A percentile compares a stretch with the other conserved stretches of the same genome.
These are phyloP conservation scores for Cnemophilus loriae DNA, from an alignment of 2,113 vertebrate species.

Conservation along the genomic window DNA sequence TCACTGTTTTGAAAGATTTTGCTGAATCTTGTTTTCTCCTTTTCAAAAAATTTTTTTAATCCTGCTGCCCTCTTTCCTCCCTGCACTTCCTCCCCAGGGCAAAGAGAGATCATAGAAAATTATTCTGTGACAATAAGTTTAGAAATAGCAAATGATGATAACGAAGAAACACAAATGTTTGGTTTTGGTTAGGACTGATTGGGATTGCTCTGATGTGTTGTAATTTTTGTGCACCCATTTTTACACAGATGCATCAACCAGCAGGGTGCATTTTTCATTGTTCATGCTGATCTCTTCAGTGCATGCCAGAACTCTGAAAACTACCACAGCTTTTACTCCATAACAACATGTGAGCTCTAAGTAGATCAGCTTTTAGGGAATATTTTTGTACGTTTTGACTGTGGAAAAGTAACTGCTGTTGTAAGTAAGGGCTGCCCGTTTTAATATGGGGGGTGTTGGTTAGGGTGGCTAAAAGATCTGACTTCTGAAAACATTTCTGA, in stretches of 20 bases:
- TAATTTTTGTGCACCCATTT: background rate
- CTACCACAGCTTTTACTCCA: background rate
- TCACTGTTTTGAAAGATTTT: background rate
- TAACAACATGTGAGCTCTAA: background rate
- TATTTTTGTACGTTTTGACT: background rate
- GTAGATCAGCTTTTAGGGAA: background rate
- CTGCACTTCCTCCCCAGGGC: background rate
- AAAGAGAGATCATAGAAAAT: background rate
- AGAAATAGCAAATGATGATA: background rate
- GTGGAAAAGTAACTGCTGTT: background rate
- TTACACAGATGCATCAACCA: background rate
- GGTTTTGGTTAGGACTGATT: background rate
- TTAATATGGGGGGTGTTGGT: background rate
- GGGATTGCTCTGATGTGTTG: background rate
- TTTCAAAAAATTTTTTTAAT: background rate
- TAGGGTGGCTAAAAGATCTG: background rate
- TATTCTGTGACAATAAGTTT: background rate
- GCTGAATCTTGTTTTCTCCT: background rate
- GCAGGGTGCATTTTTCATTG: background rate
- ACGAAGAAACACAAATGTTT: background rate
- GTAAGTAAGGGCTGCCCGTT: rapidly evolving
- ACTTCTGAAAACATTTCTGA: constrained; percentile 9
- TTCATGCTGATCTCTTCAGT: background rate
- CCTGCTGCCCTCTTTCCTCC: background rate
- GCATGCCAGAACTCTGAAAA: background rate